phyloP scores from a whole-genome alignment of 2,888 invertebrate genomes.

The Heteromurus nitidus region DNA sequence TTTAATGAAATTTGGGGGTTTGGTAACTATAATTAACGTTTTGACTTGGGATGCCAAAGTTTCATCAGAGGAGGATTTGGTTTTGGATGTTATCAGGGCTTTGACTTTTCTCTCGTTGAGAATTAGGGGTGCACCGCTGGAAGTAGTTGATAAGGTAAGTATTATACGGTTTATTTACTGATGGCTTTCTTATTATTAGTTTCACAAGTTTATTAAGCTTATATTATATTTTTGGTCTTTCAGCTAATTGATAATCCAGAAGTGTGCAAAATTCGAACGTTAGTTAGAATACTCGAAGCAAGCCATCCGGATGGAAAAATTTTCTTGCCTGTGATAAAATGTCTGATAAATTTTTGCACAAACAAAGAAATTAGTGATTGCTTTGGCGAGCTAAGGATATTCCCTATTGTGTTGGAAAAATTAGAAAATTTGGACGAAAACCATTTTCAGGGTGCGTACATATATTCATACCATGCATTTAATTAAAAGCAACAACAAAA shows the following conservation, averaged over 20 bases:
- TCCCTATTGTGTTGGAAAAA: conserved; percentile 46
- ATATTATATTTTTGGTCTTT: too few relatives aligned
- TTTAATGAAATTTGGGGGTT: conserved; percentile 47
- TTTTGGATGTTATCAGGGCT: conserved; percentile 55
- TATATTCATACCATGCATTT: too few relatives aligned
- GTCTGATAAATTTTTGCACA: conserved; percentile 56
- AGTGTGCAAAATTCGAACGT: conserved; percentile 23
- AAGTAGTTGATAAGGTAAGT: conserved; percentile 47
- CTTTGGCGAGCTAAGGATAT: conserved; percentile 44
- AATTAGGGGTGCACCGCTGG: conserved; percentile 43
- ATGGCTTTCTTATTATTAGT: neutral
- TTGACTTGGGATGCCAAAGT: conserved; percentile 48
- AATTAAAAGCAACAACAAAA: too few relatives aligned
- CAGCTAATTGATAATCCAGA: conserved; percentile 53
- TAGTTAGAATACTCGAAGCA: conserved; percentile 53
- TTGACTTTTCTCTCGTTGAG: conserved; percentile 52
- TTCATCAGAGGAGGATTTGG: conserved; percentile 42
- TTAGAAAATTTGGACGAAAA: conserved; percentile 8
- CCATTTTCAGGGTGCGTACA: conserved; percentile 30
- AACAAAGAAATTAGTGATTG: conserved; percentile 53
- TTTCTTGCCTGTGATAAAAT: conserved; percentile 49
- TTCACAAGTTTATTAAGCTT: neutral
- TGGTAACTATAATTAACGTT: conserved; percentile 50
- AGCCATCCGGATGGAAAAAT: conserved; percentile 42
- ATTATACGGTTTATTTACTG: conserved; percentile 2